Evolutionary conservation across 2,888 invertebrate genomes (phyloP), one percentile per base, ranked within the genome.

Genomic region (Panzeria rudis): DNA sequence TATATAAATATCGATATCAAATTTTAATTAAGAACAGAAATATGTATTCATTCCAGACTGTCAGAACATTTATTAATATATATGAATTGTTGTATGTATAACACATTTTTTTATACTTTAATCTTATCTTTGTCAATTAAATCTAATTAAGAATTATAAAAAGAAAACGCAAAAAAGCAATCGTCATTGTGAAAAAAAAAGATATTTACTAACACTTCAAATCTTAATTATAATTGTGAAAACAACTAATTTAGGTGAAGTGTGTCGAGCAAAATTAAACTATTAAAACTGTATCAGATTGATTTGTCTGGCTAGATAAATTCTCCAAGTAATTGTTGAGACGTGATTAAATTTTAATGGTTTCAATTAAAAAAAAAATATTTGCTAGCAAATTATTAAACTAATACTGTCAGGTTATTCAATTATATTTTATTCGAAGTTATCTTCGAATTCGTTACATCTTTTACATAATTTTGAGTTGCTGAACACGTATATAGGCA

Each of bases 91-190:
- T 50, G 20, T 50, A 8, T 50, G 17, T 47, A 11, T 41, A 23
- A 41, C 17, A 41, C 15, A 20, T 23, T 32, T 52, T 68, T 77
- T 32, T 3, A 1, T 50, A 17, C 11, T 69, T 69, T 32, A 59
- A 59, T 44, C 71, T 54, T 41, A 54, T 41, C 71, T 54, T 25
- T 25, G 23, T n/a, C 64, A 25, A 38, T 56, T 71, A 41, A 54
- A 29, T 71, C 25, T 47, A 64, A 64, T 64, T 64, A 64, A n/a
- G 29, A 64, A 20, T 23, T 38, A n/a, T 38, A 64, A 47, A 47
- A 62, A 29, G n/a, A 59, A 35, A 9, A 6, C 35, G 17, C n/a
- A 59, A 38, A 62, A 44, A 11, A 44, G n/a, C 15, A 25, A 44
- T 25, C n/a, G n/a, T 44, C 32, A 32, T 50, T 50, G 20, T 47